A percentile compares a stretch with the other conserved stretches of the same genome.
Conservation (phyloP, 1,140 invertebrate species). For the Atta texana region DNA sequence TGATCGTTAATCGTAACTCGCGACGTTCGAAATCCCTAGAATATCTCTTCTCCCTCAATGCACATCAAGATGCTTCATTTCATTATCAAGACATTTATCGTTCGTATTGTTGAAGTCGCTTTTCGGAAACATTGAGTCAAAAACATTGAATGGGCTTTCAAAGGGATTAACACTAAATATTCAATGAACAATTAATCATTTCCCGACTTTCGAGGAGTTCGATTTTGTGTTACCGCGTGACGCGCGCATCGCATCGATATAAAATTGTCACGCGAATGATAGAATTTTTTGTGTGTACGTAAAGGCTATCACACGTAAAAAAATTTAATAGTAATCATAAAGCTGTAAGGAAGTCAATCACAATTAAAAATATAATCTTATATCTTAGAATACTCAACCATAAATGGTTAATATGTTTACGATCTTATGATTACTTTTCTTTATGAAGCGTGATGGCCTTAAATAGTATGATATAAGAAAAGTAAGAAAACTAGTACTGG, state of each 20-base stretch:
- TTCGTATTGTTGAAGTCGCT: not conserved
- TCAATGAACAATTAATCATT: not conserved
- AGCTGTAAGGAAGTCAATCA: too few species aligned
- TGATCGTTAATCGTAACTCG: not conserved
- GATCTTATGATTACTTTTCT: too few species aligned
- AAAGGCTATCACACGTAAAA: too few species aligned
- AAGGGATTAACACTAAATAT: too few species aligned
- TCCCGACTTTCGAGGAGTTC: not conserved
- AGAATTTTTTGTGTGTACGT: not conserved
- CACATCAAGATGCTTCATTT: slow-evolving; percentile 1
- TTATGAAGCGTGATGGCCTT: too few species aligned
- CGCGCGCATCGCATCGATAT: not conserved
- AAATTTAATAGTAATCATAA: too few species aligned
- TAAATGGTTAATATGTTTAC: too few species aligned
- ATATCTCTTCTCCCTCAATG: not conserved
- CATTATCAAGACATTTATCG: not conserved
- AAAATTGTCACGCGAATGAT: not conserved
- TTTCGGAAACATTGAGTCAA: not conserved
- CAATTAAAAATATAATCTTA: too few species aligned
- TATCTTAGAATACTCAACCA: too few species aligned
- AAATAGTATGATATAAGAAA: too few species aligned
- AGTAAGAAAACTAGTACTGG: too few species aligned
- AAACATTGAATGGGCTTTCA: not conserved
- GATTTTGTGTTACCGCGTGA: not conserved
- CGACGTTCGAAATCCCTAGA: not conserved